Evolutionary conservation across 2,797 vertebrate genomes (phyloP).

Genomic region (Sebastes minor): DNA sequence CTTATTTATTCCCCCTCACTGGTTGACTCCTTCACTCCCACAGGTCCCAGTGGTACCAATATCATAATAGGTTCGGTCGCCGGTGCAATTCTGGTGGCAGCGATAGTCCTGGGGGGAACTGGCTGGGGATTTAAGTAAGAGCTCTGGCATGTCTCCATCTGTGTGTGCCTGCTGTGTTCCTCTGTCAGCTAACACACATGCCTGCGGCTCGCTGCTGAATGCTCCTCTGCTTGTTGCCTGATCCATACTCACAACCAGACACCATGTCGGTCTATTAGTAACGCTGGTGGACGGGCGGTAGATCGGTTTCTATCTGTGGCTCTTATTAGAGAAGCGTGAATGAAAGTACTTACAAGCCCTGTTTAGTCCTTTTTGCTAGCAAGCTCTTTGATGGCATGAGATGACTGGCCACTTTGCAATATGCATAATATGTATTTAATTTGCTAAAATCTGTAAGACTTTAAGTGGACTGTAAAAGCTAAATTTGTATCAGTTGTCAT

Average conservation of each 20-base stretch:
- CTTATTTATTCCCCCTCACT: neutral
- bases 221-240: conserved; percentile 39
- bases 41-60: conserved; percentile 98
- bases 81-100: conserved; percentile 94
- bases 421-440: neutral
- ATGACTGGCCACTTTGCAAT: neutral
- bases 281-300: neutral
- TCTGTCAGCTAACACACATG: conserved; percentile 51
- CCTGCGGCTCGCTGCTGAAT: conserved; percentile 48
- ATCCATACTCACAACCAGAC: conserved; percentile 26
- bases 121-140: conserved; percentile 99
- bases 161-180: conserved; percentile 51
- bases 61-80: conserved; percentile 99
- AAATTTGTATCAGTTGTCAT: neutral
- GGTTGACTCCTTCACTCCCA: conserved; percentile 56
- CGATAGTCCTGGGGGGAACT: conserved; percentile 96
- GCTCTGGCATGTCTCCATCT: conserved; percentile 61
- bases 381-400: neutral
- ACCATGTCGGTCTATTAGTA: neutral
- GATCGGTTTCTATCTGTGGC: neutral
- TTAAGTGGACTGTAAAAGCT: neutral
- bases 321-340: neutral
- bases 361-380: neutral
- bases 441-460: neutral
- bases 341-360: neutral